Conservation (phyloP, 2,797 vertebrate species). For the Triplophysa yarkandensis region DNA sequence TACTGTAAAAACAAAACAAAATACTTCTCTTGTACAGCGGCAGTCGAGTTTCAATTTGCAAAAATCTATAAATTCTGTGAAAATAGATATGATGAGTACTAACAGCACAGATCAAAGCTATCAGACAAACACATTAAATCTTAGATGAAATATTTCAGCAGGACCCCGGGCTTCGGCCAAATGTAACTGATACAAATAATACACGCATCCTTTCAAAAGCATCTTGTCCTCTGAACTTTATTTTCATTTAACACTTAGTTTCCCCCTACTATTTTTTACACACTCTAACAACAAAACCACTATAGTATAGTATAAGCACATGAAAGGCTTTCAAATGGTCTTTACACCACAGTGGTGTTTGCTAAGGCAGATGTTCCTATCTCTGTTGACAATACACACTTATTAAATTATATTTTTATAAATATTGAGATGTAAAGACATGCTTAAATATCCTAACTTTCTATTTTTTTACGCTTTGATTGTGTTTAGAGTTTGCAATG, state of each 20-base stretch:
- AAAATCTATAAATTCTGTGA: constrained; percentile 51
- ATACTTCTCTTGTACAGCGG: constrained; percentile 26
- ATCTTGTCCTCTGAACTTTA: not conserved
- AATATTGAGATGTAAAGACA: too few species aligned
- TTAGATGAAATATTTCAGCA: constrained; percentile 34
- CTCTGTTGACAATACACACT: not conserved
- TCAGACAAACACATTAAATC: constrained; percentile 41
- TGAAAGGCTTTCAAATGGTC: not conserved
- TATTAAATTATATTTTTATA: too few species aligned
- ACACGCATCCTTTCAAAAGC: not conserved
- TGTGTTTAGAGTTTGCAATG: too few species aligned
- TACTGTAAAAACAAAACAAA: constrained; percentile 15
- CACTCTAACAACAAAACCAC: too few species aligned
- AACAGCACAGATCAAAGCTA: constrained; percentile 31
- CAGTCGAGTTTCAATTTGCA: constrained; percentile 43
- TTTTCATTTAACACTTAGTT: constrained; percentile 4
- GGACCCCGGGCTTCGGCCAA: constrained; percentile 42
- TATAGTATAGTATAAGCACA: not conserved
- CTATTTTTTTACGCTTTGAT: too few species aligned
- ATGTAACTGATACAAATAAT: constrained; percentile 3
- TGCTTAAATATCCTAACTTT: too few species aligned
- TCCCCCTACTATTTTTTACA: constrained; percentile 18
- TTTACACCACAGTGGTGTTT: not conserved
- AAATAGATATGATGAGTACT: constrained; percentile 32
- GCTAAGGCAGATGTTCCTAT: not conserved